A percentile compares a stretch with the other conserved stretches of the same genome.
Conservation (phyloP, 2,113 vertebrate genomes). For the Hepsetus odoe region DNA sequence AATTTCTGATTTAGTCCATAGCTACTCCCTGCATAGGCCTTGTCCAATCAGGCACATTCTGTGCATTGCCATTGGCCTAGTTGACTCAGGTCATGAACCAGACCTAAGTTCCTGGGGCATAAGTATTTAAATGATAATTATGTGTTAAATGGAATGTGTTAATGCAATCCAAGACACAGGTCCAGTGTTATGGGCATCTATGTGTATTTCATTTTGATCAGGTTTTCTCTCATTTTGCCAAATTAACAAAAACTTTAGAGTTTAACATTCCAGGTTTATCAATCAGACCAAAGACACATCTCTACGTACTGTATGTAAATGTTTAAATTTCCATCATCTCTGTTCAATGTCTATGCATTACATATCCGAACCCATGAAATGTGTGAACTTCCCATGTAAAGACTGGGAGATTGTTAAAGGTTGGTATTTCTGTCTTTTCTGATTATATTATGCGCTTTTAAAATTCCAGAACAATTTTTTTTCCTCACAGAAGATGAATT, state of each 20-base stretch:
- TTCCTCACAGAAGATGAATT: slow-evolving; percentile 23
- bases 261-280: slow-evolving; percentile 58
- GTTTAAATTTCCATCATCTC: neutral
- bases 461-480: slow-evolving; percentile 30
- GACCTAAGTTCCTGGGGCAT: neutral
- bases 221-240: slow-evolving; percentile 29
- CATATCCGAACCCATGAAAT: neutral
- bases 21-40: neutral
- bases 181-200: slow-evolving; percentile 1
- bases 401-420: neutral
- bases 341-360: neutral
- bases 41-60: neutral
- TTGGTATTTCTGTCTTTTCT: slow-evolving; percentile 10
- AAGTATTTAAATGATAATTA: neutral
- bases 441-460: neutral
- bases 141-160: slow-evolving; percentile 20
- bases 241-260: slow-evolving; percentile 10
- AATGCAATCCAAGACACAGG: neutral
- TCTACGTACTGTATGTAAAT: slow-evolving; percentile 59
- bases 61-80: neutral
- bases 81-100: slow-evolving; percentile 26
- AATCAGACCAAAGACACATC: slow-evolving; percentile 66
- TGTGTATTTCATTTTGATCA: neutral
- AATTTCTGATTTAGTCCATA: slow-evolving; percentile 11
- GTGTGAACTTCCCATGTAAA: neutral